Conservation (phyloP, 2,797 vertebrate species). For the Pangasius mekongensis region DNA sequence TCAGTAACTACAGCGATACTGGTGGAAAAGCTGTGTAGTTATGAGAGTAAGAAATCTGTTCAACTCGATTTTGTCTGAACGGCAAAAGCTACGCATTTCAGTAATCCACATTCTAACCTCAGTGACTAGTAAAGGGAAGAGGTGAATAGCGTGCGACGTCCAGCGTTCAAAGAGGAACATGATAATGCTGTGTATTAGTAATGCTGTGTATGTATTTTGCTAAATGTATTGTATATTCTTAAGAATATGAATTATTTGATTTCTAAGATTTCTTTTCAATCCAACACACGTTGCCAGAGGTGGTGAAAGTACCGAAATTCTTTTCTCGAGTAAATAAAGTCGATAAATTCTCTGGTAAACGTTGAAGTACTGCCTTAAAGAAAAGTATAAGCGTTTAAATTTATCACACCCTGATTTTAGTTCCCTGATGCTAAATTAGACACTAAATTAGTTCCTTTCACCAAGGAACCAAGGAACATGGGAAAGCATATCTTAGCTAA, state of each 20-base stretch:
- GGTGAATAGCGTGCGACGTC: neutral
- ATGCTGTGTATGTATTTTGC: neutral
- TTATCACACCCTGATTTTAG: neutral
- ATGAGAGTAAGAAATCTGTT: neutral
- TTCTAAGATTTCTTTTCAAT: neutral
- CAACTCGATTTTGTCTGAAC: neutral
- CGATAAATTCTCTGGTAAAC: neutral
- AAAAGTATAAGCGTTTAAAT: neutral
- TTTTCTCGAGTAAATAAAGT: neutral
- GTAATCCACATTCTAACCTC: neutral
- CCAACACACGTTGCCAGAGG: neutral
- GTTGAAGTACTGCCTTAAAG: neutral
- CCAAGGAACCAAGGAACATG: neutral
- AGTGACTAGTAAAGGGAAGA: neutral
- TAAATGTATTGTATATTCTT: neutral
- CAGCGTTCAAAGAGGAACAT: neutral
- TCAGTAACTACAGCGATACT: neutral
- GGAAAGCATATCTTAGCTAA: neutral
- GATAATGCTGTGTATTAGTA: neutral
- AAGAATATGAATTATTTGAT: neutral
- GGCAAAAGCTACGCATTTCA: neutral
- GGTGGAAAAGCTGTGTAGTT: neutral
- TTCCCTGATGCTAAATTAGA: neutral
- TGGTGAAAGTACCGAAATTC: neutral
- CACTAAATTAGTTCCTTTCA: neutral